phyloP scores from a whole-genome alignment of 2,888 invertebrate genomes.

The Andrena flavipes region DNA sequence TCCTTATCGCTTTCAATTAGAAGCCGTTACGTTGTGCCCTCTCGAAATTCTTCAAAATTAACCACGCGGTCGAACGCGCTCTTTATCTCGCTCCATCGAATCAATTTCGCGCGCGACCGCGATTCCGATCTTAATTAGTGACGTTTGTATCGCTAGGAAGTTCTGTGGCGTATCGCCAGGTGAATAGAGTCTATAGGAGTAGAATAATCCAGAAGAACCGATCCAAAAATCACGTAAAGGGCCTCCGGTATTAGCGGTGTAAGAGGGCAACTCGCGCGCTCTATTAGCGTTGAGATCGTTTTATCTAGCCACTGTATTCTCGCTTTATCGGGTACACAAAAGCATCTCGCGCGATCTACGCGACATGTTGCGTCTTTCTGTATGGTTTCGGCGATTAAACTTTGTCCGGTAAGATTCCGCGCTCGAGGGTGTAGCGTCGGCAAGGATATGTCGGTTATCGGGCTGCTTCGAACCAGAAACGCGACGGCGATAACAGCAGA shows the following conservation, averaged over 20 bases:
- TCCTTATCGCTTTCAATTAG: background rate
- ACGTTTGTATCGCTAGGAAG: background rate
- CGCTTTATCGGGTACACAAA: conserved; percentile 28
- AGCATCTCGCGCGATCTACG: conserved; percentile 30
- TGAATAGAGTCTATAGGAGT: no score
- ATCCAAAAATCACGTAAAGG: background rate
- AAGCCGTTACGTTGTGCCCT: background rate
- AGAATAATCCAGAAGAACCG: background rate
- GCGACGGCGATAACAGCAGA: conserved; percentile 58
- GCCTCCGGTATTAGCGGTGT: background rate
- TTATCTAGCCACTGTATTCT: conserved; percentile 13
- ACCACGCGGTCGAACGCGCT: background rate
- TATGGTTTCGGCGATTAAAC: conserved; percentile 70
- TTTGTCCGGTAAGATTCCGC: conserved; percentile 75
- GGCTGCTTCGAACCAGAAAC: conserved; percentile 72
- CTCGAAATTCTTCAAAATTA: background rate
- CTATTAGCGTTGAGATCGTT: background rate
- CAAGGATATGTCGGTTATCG: conserved; percentile 71
- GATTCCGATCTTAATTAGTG: background rate
- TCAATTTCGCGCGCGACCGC: background rate
- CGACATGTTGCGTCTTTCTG: conserved; percentile 30
- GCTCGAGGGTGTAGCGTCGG: conserved; percentile 57
- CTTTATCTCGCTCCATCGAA: background rate
- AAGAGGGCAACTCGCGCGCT: background rate
- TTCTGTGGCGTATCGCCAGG: no score